phyloP scores from a whole-genome alignment of 1,140 invertebrate genomes.

The Drosophila lini region DNA sequence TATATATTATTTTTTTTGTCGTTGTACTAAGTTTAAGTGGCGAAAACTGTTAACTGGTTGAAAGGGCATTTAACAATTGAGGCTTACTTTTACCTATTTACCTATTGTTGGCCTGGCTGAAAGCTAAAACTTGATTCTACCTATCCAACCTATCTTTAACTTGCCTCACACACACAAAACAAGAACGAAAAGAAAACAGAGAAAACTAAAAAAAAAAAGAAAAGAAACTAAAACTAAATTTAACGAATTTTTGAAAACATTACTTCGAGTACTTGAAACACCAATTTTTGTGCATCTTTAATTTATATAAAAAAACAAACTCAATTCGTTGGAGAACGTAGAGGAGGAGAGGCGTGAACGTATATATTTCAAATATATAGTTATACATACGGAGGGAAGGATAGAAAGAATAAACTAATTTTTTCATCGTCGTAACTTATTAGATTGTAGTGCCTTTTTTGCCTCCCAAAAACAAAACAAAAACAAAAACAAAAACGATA shows the following conservation, averaged over 20 bases:
- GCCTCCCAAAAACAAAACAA: constrained; percentile 59
- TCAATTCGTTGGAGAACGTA: constrained; percentile 30
- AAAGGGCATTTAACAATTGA: constrained; percentile 44
- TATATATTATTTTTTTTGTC: constrained; percentile 29
- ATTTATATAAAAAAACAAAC: constrained; percentile 39
- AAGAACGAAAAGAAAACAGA: constrained; percentile 5
- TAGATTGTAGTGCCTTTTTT: constrained; percentile 83
- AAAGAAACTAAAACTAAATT: constrained; percentile 23
- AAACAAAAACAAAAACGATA: constrained; percentile 19
- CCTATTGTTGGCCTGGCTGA: constrained; percentile 5
- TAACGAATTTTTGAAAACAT: constrained; percentile 65
- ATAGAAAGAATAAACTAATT: constrained; percentile 42
- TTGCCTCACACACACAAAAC: constrained; percentile 47
- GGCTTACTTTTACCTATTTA: constrained; percentile 34
- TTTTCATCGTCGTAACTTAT: constrained; percentile 72
- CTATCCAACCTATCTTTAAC: constrained; percentile 28
- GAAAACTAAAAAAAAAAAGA: background rate
- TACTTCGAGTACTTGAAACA: constrained; percentile 78
- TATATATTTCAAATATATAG: constrained; percentile 39
- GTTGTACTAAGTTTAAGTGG: constrained; percentile 42
- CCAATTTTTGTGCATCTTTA: constrained; percentile 62
- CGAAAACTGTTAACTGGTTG: constrained; percentile 59
- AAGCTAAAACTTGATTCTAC: background rate
- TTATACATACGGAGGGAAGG: constrained; percentile 24
- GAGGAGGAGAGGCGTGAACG: constrained; percentile 27